Conservation (phyloP, 1,140 invertebrate genomes). For the Drepana arcuata region DNA sequence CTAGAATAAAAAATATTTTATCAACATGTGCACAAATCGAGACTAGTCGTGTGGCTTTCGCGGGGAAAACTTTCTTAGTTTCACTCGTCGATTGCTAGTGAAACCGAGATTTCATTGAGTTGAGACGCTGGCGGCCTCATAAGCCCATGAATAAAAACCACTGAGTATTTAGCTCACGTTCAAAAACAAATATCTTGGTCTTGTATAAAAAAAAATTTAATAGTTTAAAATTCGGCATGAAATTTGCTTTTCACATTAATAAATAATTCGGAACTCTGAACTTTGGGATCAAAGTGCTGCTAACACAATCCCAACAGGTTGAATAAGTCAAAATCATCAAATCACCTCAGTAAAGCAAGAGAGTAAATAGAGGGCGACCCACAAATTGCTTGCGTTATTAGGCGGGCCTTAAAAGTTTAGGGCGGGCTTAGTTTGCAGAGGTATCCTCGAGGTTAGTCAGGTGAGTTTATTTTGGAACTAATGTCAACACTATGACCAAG, state of each 20-base stretch:
- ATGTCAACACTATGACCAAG: constrained; percentile 44
- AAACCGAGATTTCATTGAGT: constrained; percentile 29
- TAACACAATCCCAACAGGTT: constrained; percentile 34
- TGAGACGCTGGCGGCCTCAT: background rate
- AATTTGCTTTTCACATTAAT: too few species aligned
- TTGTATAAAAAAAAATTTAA: too few species aligned
- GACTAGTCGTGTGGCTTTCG: constrained; percentile 49
- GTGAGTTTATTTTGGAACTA: constrained; percentile 50
- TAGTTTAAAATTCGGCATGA: too few species aligned
- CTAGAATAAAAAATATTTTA: too few species aligned
- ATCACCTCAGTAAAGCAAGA: constrained; percentile 58
- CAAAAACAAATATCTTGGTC: constrained; percentile 1
- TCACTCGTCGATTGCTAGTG: constrained; percentile 42
- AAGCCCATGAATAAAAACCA: background rate
- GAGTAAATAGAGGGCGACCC: constrained; percentile 60
- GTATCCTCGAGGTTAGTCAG: constrained; percentile 46
- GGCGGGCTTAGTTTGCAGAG: constrained; percentile 59
- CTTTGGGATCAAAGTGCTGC: constrained; percentile 11
- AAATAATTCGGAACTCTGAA: too few species aligned
- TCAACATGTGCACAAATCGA: constrained; percentile 8
- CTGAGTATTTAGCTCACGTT: too few species aligned
- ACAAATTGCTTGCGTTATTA: constrained; percentile 65
- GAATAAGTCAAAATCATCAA: constrained; percentile 69
- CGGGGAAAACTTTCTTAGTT: constrained; percentile 52
- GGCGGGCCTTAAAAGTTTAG: constrained; percentile 63